A percentile compares a stretch with the other conserved stretches of the same genome.
These are phyloP conservation scores for Pteronura brasiliensis DNA, from an alignment of 2,113 vertebrate species.

Conservation along the genomic window DNA sequence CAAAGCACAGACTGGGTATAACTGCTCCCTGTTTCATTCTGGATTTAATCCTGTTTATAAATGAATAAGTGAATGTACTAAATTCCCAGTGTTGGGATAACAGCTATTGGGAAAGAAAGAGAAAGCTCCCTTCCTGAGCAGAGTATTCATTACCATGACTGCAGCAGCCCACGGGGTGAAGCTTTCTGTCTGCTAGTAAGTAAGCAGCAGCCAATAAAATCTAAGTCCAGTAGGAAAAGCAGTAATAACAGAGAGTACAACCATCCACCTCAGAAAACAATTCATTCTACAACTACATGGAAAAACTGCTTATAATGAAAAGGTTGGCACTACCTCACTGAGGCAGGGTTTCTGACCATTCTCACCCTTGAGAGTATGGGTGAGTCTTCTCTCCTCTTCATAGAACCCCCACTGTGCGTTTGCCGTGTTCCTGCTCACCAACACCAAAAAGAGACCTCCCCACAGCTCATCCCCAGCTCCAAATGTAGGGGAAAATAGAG, in stretches of 20 bases:
- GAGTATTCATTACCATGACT: conserved; percentile 7
- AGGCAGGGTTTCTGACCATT: not conserved
- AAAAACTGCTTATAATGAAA: conserved; percentile 13
- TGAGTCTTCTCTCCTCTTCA: not conserved
- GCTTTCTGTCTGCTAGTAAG: conserved; percentile 30
- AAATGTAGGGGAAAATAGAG: not conserved
- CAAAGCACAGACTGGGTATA: not conserved
- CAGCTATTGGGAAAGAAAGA: not conserved
- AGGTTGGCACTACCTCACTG: not conserved
- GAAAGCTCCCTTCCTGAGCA: not conserved
- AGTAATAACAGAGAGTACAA: conserved; percentile 9
- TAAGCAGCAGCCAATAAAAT: conserved; percentile 35
- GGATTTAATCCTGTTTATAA: conserved; percentile 43
- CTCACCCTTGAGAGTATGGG: not conserved
- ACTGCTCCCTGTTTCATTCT: not conserved
- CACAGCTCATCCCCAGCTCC: not conserved
- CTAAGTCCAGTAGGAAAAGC: conserved; percentile 20
- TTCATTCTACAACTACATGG: not conserved
- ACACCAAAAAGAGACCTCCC: not conserved
- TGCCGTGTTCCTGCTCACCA: not conserved
- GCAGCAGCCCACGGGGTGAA: not conserved
- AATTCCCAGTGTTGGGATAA: conserved; percentile 44
- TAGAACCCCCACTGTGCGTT: not conserved
- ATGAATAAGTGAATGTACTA: conserved; percentile 44
- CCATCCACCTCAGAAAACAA: conserved; percentile 13